These are phyloP conservation scores for Aurelia sp. DNA, from an alignment of 30 jellyfish, hydroid and myxozoan species.

Conservation along the genomic window DNA sequence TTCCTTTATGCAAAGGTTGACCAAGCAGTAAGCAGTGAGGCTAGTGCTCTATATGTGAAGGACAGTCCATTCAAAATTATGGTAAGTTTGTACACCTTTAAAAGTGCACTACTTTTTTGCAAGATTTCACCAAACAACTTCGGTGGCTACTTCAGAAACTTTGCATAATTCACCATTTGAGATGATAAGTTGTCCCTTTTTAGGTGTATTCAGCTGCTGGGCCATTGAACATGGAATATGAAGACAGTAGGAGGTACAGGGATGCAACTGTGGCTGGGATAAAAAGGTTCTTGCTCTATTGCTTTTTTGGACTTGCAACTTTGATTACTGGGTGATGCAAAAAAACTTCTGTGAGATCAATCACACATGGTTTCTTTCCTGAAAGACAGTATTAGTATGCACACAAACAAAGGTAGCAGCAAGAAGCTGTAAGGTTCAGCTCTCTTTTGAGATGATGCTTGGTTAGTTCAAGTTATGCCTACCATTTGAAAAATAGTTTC, in stretches of 20 bases:
- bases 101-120: too few relatives aligned
- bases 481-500: too few relatives aligned
- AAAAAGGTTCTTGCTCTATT: conserved; percentile 46
- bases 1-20: conserved; percentile 32
- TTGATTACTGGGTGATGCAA: too few relatives aligned
- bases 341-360: too few relatives aligned
- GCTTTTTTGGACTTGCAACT: too few relatives aligned
- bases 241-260: conserved; percentile 86
- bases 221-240: conserved; percentile 91
- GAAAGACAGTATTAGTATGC: too few relatives aligned
- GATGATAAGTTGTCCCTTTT: neutral
- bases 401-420: too few relatives aligned
- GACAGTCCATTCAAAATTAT: conserved; percentile 34
- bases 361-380: too few relatives aligned
- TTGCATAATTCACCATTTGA: too few relatives aligned
- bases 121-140: neutral
- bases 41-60: conserved; percentile 43
- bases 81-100: conserved; percentile 26
- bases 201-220: conserved; percentile 96
- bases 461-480: too few relatives aligned
- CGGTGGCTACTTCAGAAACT: neutral
- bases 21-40: conserved; percentile 27
- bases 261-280: conserved; percentile 91
- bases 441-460: too few relatives aligned
- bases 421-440: too few relatives aligned